Base-by-base conservation (phyloP, 2,797 vertebrate species). In the Malacoctenus gilli region DNA sequence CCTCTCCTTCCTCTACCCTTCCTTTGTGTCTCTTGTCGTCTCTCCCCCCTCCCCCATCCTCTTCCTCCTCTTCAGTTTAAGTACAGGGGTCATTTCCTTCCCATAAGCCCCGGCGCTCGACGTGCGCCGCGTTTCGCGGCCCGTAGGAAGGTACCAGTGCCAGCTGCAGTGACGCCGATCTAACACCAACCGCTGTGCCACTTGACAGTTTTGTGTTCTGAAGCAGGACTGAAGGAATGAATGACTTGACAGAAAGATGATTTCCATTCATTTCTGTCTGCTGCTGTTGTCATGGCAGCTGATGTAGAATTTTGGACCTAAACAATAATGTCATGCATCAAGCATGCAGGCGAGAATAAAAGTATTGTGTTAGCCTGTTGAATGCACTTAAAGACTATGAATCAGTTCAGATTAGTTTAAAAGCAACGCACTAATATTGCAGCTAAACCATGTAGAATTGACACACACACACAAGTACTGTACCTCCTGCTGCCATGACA, bases 51-150 rank as follows among this genome's bases (percentile, higher is more conserved):
- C n/a, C 39, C 39, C 30, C 32, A 47, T 42, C 43, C 38, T 61
- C 51, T 50, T 31, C 70, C 56, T 77, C 74, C 58, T 83, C 63
- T 59, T 72, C 85, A 92, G 90, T 92, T 93, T 89, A 93, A 92
- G 80, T 92, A 92, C 88, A 88, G 88, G 81, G 91, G 91, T 76
- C 87, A 90, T 76, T 92, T 92, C 75, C 89, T 91, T 82, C 91
- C 91, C 81, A 80, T 91, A 85, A 91, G 90, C 84, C 91, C 90
- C 39, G 87, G 88, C 68, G 89, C 89, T 64, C 85, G 90, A 39
- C 90, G 90, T 37, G 89, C 90, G 49, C 90, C 87, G 38, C 86
- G 90, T 54, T 91, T 92, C 44, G 88, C 88, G 13, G 90, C 89
- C 51, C 87, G 84, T 72, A 76, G 78, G 81, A 92, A 93, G 92